Evolutionary conservation across 1,140 invertebrate species (phyloP).

Genomic region (Oscheius sp.): DNA sequence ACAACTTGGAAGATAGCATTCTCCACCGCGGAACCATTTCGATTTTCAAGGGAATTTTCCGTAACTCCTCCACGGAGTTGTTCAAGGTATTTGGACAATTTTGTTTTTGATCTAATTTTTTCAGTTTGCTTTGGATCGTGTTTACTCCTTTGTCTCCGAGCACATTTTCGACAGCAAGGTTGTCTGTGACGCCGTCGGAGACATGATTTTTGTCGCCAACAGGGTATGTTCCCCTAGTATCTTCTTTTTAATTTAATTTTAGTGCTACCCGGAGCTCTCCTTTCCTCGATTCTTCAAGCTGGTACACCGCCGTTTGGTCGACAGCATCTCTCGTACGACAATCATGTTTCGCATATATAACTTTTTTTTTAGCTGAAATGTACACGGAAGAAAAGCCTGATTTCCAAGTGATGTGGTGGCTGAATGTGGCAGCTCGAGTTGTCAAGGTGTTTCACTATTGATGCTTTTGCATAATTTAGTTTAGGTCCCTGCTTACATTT

Average conservation of each 20-base stretch:
- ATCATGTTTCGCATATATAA: not conserved
- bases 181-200: slow-evolving; percentile 74
- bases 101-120: too few relatives aligned
- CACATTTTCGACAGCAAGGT: slow-evolving; percentile 78
- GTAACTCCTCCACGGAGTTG: slow-evolving; percentile 66
- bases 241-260: slow-evolving; percentile 74
- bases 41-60: slow-evolving; percentile 70
- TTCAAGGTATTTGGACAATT: slow-evolving; percentile 19
- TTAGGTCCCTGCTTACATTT: slow-evolving; percentile 23
- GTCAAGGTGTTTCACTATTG: too few relatives aligned
- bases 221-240: slow-evolving; percentile 71
- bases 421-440: slow-evolving; percentile 39
- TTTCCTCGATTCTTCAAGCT: slow-evolving; percentile 50
- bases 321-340: slow-evolving; percentile 63
- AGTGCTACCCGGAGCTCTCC: slow-evolving; percentile 71
- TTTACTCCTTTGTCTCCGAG: slow-evolving; percentile 72
- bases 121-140: slow-evolving; percentile 72
- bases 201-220: slow-evolving; percentile 72
- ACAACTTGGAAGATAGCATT: slow-evolving; percentile 72
- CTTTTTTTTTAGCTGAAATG: slow-evolving; percentile 46
- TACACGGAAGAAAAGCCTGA: slow-evolving; percentile 55
- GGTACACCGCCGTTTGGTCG: slow-evolving; percentile 53
- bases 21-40: slow-evolving; percentile 72
- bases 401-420: slow-evolving; percentile 49
- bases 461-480: too few relatives aligned